Conservation (phyloP, 1,140 invertebrate genomes). For the Onthophagus taurus region DNA sequence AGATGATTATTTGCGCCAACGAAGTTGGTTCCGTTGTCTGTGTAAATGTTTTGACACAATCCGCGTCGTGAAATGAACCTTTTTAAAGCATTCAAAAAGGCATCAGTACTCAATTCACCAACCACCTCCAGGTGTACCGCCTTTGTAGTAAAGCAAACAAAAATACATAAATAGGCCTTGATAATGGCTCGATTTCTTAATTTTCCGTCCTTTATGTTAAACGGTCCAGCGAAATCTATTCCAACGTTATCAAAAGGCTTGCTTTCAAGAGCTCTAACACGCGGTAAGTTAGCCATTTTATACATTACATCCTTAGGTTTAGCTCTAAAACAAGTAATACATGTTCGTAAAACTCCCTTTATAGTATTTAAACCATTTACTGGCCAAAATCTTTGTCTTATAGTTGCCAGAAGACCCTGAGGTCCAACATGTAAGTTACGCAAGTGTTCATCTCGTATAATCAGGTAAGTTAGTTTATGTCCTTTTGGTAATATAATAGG, state of each 20-base stretch:
- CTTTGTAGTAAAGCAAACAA: not conserved
- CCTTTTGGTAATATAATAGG: not conserved
- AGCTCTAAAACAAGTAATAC: not conserved
- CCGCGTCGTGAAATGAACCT: conserved; percentile 2
- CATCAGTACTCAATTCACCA: not conserved
- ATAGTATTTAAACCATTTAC: not conserved
- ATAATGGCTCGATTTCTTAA: not conserved
- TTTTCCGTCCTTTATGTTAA: not conserved
- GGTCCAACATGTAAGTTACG: not conserved
- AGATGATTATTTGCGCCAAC: not conserved
- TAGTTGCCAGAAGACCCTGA: not conserved
- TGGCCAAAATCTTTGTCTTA: not conserved
- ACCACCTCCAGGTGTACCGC: conserved; percentile 4
- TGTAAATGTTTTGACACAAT: not conserved
- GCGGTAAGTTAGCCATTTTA: conserved; percentile 1
- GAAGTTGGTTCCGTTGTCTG: conserved; percentile 5
- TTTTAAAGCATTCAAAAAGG: not conserved
- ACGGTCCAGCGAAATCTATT: not conserved
- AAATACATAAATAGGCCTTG: conserved; percentile 1
- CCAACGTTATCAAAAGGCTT: not conserved
- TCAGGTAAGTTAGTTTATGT: not conserved
- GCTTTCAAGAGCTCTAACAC: not conserved
- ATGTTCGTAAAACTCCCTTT: not conserved
- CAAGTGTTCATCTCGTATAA: not conserved
- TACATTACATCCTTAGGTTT: not conserved